Percentiles rank a stretch among this genome's conserved stretches.
These are phyloP conservation scores for Chascanopsetta lugubris DNA, from an alignment of 2,113 vertebrate species.

Conservation along the genomic window DNA sequence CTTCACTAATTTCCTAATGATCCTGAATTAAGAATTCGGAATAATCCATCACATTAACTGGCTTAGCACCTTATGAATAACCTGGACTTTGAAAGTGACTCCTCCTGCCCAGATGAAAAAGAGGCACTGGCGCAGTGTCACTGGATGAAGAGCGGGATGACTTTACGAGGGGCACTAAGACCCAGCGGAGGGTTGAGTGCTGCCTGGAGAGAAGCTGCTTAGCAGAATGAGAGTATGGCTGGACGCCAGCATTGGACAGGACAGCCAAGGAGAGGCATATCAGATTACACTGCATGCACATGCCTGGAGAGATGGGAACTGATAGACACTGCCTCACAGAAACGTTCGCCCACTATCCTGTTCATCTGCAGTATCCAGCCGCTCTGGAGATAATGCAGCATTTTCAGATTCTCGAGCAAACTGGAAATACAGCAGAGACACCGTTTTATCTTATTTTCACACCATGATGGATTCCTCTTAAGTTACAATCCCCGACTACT, in stretches of 20 bases:
- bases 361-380: constrained; percentile 45
- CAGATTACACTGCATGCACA: constrained; percentile 82
- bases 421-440: constrained; percentile 1
- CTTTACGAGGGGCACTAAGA: constrained; percentile 65
- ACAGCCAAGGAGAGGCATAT: constrained; percentile 78
- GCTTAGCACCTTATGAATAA: background rate
- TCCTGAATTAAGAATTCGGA: background rate
- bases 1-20: background rate
- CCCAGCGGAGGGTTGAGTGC: constrained; percentile 47
- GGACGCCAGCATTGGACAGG: constrained; percentile 70
- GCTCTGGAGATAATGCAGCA: constrained; percentile 16
- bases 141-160: background rate
- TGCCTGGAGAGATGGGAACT: constrained; percentile 74
- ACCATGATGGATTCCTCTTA: constrained; percentile 25
- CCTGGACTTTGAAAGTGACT: constrained; percentile 16
- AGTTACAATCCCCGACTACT: constrained; percentile 25
- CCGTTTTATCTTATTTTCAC: constrained; percentile 17
- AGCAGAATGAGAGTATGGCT: constrained; percentile 73
- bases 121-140: constrained; percentile 18
- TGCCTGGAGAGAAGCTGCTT: constrained; percentile 61
- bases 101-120: constrained; percentile 13
- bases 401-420: constrained; percentile 22
- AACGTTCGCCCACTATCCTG: constrained; percentile 37
- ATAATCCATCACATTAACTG: constrained; percentile 11
- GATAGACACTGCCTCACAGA: constrained; percentile 63